phyloP scores from a whole-genome alignment of 2,888 invertebrate genomes.

The Harpalus rufipes region DNA sequence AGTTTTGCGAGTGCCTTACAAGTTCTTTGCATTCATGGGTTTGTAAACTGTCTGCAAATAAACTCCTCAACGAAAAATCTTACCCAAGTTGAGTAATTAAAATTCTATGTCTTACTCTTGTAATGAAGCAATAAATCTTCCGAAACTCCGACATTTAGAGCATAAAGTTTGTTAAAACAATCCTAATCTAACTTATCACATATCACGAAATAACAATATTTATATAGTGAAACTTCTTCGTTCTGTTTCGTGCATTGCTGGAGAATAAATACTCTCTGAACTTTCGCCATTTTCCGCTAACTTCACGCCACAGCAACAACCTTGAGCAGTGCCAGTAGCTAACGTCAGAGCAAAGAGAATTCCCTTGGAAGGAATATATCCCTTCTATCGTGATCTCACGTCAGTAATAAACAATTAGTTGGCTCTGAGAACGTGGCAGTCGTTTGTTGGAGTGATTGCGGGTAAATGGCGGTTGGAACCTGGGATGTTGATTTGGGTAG shows the following conservation, averaged over 20 bases:
- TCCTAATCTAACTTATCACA: slow-evolving; percentile 46
- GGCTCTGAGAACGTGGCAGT: slow-evolving; percentile 13
- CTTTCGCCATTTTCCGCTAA: slow-evolving; percentile 42
- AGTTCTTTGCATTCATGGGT: no score
- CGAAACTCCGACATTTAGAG: slow-evolving; percentile 23
- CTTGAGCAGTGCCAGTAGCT: background rate
- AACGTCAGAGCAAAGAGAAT: slow-evolving; percentile 22
- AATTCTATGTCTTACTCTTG: slow-evolving; percentile 4
- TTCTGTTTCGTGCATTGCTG: slow-evolving; percentile 16
- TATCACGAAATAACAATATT: slow-evolving; percentile 54
- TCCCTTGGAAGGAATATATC: background rate
- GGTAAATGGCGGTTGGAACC: background rate
- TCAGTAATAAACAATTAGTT: slow-evolving; percentile 58
- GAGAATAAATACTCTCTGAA: slow-evolving; percentile 24
- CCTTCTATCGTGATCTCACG: slow-evolving; percentile 35
- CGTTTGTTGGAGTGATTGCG: slow-evolving; percentile 43
- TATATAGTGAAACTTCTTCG: slow-evolving; percentile 38
- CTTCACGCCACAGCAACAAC: background rate
- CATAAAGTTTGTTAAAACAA: slow-evolving; percentile 37
- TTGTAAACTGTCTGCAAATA: no score
- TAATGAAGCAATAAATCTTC: slow-evolving; percentile 36
- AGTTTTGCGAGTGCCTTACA: no score
- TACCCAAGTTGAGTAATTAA: slow-evolving; percentile 3
- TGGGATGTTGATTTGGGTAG: slow-evolving; percentile 28
- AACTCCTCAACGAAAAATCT: background rate